A percentile compares a stretch with the other conserved stretches of the same genome.
Conservation (phyloP, 2,797 vertebrate genomes). For the Sciurus carolinensis region DNA sequence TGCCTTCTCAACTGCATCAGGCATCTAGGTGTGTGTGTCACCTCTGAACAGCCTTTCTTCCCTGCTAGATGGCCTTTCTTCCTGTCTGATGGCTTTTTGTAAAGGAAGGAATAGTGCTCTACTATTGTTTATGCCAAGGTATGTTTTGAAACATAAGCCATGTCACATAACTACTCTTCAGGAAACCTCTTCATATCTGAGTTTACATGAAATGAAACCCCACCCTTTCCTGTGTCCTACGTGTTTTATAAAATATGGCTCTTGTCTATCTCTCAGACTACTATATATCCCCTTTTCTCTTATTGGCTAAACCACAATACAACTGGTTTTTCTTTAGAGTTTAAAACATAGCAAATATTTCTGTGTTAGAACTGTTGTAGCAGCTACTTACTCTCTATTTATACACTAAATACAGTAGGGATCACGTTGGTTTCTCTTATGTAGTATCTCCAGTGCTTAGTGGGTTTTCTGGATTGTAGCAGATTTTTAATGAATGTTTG, state of each 20-base stretch:
- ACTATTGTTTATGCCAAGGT: not conserved
- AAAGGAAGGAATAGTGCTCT: not conserved
- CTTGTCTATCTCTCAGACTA: not conserved
- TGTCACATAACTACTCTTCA: not conserved
- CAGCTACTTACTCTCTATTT: not conserved
- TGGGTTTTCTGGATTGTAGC: not conserved
- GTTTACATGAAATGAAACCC: not conserved
- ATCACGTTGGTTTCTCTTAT: not conserved
- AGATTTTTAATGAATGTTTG: not conserved
- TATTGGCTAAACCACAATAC: not conserved
- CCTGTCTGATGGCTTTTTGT: not conserved
- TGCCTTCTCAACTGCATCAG: not conserved
- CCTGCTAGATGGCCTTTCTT: not conserved
- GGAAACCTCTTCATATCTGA: not conserved
- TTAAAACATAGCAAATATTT: not conserved
- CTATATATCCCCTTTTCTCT: not conserved
- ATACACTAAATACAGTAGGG: not conserved
- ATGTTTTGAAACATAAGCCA: slow-evolving; percentile 32
- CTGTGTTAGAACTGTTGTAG: not conserved
- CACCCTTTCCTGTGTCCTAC: not conserved
- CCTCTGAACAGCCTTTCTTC: not conserved
- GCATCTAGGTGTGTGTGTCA: not conserved
- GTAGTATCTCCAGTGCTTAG: not conserved
- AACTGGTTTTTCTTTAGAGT: not conserved
- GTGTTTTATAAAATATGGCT: not conserved